Conservation (phyloP, 53 echinoderm and acorn worm genomes). For the Arbacia lixula region DNA sequence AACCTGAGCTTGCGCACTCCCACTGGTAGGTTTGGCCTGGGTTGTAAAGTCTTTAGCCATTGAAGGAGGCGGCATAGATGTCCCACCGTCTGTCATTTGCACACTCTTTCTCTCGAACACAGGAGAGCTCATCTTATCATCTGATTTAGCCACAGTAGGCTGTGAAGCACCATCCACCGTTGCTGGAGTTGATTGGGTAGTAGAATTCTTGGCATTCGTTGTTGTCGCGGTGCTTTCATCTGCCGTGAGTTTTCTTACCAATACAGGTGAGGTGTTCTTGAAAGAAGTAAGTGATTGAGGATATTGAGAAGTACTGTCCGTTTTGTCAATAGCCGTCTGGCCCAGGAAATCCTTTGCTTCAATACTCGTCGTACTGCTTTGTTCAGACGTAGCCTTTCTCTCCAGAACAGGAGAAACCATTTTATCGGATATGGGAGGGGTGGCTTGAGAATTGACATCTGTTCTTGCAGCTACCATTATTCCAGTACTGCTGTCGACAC, state of each 20-base stretch:
- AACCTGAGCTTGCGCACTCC: neutral
- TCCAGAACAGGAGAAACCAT: neutral
- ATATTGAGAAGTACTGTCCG: conserved; percentile 20
- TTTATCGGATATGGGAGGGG: neutral
- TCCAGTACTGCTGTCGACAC: too few species aligned
- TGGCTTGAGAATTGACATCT: neutral
- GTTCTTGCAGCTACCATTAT: neutral
- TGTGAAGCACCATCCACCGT: neutral
- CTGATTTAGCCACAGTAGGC: neutral
- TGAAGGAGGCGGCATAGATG: neutral
- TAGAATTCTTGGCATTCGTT: neutral
- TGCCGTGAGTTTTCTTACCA: conserved; percentile 6
- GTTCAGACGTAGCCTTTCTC: too few species aligned
- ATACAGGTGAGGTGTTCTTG: conserved; percentile 1
- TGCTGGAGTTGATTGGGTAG: neutral
- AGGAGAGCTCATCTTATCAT: conserved; percentile 24
- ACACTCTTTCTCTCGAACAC: neutral
- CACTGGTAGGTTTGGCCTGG: conserved; percentile 1
- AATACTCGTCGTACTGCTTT: too few species aligned
- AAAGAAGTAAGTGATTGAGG: neutral
- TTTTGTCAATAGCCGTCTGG: too few species aligned
- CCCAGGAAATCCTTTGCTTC: too few species aligned
- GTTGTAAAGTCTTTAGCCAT: neutral
- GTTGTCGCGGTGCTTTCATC: neutral
- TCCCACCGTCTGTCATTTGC: neutral